Base-by-base conservation (phyloP, 92 coral and sea anemone genomes). In the Phymanthus crucifer region DNA sequence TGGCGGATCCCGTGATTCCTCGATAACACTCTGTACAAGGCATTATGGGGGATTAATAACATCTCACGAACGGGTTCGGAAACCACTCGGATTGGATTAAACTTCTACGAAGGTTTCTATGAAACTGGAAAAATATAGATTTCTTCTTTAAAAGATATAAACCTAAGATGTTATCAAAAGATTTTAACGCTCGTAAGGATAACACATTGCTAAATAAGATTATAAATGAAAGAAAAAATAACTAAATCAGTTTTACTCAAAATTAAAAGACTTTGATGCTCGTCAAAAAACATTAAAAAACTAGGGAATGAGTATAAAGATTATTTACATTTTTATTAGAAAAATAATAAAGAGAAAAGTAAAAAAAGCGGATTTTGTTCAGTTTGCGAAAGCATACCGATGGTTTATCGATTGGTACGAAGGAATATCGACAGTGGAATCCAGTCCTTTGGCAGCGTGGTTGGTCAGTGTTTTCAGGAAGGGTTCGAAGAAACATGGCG, bases 1-100 rank as follows among this genome's bases (percentile, higher is more conserved):
- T 89, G 93, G 93, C 93, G 90, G 93, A 88, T 88, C 88, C 84
- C 91, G 91, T 88, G 91, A 88, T 89, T 75, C 86, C 74, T 54
- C 74, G 79, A 66, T 82, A 70, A 56, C 75, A 38, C 47, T 40
- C n/a, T 29, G 5, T 14, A 23, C 35, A 40, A 34, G 64, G 86
- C 72, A 82, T 82, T 40, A 19, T 82, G 86, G 86, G 86, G 5
- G 31, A 50, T 71, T 36, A 48, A 70, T 50, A 19, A 6, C 11
- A 8, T 16, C 7, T 48, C 21, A 45, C 80, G 67, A 57, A n/a
- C 7, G 52, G 12, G 24, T 36, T 32, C 81, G 81, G 68, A 21
- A 23, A 26, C 17, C 11, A 34, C 24, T 75, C 79, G 79, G 79
- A 11, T 54, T 56, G 34, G 33, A 75, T 52, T 32, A 52, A 16